Evolutionary conservation across 2,888 invertebrate genomes (phyloP).

Genomic region (Drosophila neotestacea): DNA sequence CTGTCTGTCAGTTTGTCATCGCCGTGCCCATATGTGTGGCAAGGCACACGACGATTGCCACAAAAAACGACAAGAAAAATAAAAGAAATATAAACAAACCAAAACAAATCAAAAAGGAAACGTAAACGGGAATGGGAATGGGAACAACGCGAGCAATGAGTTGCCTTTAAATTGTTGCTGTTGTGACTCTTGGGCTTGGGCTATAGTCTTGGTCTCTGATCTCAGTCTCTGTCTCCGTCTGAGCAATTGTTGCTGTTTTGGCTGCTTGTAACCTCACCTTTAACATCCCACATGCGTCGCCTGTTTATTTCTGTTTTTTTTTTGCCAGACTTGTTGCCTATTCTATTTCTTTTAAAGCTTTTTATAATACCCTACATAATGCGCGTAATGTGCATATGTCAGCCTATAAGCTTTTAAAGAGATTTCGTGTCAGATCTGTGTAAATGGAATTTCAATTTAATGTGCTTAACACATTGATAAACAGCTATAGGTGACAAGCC

Average conservation of each 20-base stretch:
- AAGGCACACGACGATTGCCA: slow-evolving; percentile 63
- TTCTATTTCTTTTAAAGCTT: slow-evolving; percentile 48
- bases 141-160: slow-evolving; percentile 77
- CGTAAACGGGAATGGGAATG: slow-evolving; percentile 57
- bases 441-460: neutral
- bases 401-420: slow-evolving; percentile 10
- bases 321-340: slow-evolving; percentile 47
- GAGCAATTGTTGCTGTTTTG: slow-evolving; percentile 28
- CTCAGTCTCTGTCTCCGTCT: slow-evolving; percentile 22
- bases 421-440: neutral
- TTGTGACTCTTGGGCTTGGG: slow-evolving; percentile 49
- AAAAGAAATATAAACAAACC: slow-evolving; percentile 5
- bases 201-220: slow-evolving; percentile 40
- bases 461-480: too few relatives aligned
- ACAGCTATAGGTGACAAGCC: too few relatives aligned
- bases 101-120: slow-evolving; percentile 54
- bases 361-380: slow-evolving; percentile 47
- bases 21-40: slow-evolving; percentile 78
- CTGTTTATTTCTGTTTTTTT: slow-evolving; percentile 26
- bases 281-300: slow-evolving; percentile 83
- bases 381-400: slow-evolving; percentile 24
- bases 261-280: slow-evolving; percentile 81
- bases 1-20: slow-evolving; percentile 64
- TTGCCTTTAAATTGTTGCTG: slow-evolving; percentile 26
- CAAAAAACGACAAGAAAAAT: slow-evolving; percentile 14